These are phyloP conservation scores for Orthosia gothica DNA, from an alignment of 2,888 invertebrate species.

Conservation along the genomic window DNA sequence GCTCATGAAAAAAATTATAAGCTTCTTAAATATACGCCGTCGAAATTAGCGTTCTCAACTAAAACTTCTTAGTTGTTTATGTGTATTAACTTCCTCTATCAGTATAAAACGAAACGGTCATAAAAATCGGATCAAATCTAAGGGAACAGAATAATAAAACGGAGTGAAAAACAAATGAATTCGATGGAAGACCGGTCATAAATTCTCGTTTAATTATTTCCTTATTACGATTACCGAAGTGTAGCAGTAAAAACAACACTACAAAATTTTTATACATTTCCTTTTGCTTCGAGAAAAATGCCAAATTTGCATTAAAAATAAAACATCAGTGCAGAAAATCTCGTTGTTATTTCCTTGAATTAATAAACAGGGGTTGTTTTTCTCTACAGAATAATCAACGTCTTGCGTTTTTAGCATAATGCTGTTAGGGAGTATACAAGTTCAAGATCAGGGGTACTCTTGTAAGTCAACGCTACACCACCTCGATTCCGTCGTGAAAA, in stretches of 20 bases:
- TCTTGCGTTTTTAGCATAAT: constrained; percentile 14
- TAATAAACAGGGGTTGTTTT: constrained; percentile 27
- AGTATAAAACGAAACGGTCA: constrained; percentile 8
- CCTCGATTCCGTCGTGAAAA: no score
- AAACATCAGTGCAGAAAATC: not conserved
- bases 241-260: constrained; percentile 30
- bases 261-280: constrained; percentile 13
- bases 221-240: constrained; percentile 14
- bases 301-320: constrained; percentile 31
- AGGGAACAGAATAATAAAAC: constrained; percentile 13
- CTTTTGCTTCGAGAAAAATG: constrained; percentile 1
- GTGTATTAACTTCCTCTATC: constrained; percentile 7
- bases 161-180: constrained; percentile 28
- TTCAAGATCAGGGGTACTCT: no score
- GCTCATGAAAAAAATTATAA: not conserved
- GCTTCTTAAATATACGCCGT: constrained; percentile 25
- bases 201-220: constrained; percentile 27
- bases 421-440: not conserved
- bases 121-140: constrained; percentile 29
- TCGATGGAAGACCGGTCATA: not conserved
- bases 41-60: not conserved
- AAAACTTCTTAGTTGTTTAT: constrained; percentile 27
- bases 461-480: no score
- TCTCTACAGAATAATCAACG: constrained; percentile 3
- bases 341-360: constrained; percentile 14